These are phyloP conservation scores for Cyphomyrus plagiostoma DNA, from an alignment of 2,113 vertebrate species.

Conservation along the genomic window DNA sequence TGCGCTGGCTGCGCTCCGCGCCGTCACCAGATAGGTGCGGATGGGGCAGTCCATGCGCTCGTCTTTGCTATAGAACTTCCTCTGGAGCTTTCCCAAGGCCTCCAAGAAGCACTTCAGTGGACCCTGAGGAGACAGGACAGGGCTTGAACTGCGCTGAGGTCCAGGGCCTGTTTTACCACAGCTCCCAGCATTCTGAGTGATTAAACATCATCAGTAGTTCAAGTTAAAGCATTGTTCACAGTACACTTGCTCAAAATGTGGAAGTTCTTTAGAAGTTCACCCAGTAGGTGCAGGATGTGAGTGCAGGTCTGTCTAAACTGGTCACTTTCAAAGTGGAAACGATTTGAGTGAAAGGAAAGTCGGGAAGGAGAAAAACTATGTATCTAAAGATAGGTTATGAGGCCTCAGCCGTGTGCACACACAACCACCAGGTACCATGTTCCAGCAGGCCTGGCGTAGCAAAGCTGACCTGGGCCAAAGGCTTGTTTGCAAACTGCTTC, in stretches of 20 bases:
- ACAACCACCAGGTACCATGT: background rate
- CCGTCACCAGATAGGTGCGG: constrained; percentile 73
- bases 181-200: background rate
- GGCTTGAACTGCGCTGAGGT: background rate
- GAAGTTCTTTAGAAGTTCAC: background rate
- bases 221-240: background rate
- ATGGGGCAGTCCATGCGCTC: constrained; percentile 65
- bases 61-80: constrained; percentile 69
- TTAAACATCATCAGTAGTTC: background rate
- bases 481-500: constrained; percentile 71
- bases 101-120: constrained; percentile 69
- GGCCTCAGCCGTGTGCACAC: too few relatives aligned
- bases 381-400: background rate
- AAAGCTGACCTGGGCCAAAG: constrained; percentile 75
- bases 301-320: background rate
- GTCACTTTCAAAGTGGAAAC: background rate
- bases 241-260: background rate
- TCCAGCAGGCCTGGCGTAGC: background rate
- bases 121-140: constrained; percentile 50
- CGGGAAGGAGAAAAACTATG: background rate
- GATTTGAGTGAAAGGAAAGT: background rate
- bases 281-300: background rate
- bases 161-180: background rate
- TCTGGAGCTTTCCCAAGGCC: constrained; percentile 71
- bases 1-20: constrained; percentile 63